Evolutionary conservation across 92 coral and sea anemone species (phyloP).

Genomic region (Plumapathes pennacea): DNA sequence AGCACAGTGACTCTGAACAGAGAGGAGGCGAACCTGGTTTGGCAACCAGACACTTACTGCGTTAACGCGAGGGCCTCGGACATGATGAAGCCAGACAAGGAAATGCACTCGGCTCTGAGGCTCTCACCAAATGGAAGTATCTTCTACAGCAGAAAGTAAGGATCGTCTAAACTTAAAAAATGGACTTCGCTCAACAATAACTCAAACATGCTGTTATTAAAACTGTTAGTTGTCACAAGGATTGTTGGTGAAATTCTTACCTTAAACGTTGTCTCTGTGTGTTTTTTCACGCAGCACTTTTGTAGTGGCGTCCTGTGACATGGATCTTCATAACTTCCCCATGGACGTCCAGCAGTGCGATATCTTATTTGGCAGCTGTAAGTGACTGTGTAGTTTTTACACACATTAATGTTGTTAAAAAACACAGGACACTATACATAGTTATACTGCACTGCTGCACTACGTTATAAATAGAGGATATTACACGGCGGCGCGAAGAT

Average conservation of each 20-base stretch:
- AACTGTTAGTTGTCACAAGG: too few relatives aligned
- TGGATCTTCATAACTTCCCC: constrained; percentile 82
- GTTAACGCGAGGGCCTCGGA: constrained; percentile 72
- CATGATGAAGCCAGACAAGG: constrained; percentile 58
- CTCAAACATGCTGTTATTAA: too few relatives aligned
- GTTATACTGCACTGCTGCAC: too few relatives aligned
- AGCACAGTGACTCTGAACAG: constrained; percentile 51
- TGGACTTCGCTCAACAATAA: too few relatives aligned
- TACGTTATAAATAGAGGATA: too few relatives aligned
- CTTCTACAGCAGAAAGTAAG: constrained; percentile 84
- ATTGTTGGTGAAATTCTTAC: neutral
- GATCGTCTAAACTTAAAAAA: too few relatives aligned
- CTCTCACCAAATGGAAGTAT: constrained; percentile 54
- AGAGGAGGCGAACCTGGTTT: constrained; percentile 43
- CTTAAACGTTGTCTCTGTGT: neutral
- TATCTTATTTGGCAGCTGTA: constrained; percentile 76
- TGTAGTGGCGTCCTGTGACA: constrained; percentile 75
- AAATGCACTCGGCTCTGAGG: constrained; percentile 52
- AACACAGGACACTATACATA: too few relatives aligned
- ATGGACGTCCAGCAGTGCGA: constrained; percentile 74
- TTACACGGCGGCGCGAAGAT: too few relatives aligned
- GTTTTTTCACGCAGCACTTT: constrained; percentile 42
- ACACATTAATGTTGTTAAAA: too few relatives aligned
- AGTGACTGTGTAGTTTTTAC: too few relatives aligned
- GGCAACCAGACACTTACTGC: constrained; percentile 85